Conservation (phyloP, 2,888 invertebrate genomes). For the Helobdella robusta region DNA sequence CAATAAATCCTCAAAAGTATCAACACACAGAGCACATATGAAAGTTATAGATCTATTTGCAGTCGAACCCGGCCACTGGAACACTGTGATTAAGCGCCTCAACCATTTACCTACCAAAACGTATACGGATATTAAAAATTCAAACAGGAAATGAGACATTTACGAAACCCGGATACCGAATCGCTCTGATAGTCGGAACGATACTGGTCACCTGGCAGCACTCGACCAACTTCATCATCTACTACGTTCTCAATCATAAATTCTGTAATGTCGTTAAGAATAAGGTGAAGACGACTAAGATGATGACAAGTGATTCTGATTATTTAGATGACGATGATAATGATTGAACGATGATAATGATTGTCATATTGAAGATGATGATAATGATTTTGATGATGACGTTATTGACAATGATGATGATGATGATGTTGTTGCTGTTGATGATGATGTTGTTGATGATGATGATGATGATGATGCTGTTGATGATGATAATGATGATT, state of each 20-base stretch:
- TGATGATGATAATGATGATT: too few species aligned
- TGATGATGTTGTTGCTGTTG: too few species aligned
- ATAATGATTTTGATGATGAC: too few species aligned
- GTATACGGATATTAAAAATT: not conserved
- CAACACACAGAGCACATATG: too few species aligned
- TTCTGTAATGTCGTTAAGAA: constrained; percentile 28
- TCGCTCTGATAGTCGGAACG: constrained; percentile 26
- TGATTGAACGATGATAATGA: not conserved
- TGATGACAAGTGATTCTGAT: not conserved
- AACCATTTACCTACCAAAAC: not conserved
- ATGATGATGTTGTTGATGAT: too few species aligned
- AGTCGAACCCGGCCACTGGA: too few species aligned
- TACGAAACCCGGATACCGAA: constrained; percentile 12
- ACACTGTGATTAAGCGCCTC: not conserved
- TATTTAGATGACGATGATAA: not conserved
- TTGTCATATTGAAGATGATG: too few species aligned
- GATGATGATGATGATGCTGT: too few species aligned
- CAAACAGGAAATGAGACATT: constrained; percentile 22
- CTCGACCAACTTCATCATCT: constrained; percentile 31
- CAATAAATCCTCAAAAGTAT: too few species aligned
- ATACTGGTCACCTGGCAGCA: constrained; percentile 30
- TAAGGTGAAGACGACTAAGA: not conserved
- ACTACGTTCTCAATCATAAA: constrained; percentile 31
- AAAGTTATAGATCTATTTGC: too few species aligned
- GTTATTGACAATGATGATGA: too few species aligned